Conservation (phyloP, 2,797 vertebrate species). For the Calcarius lapponicus region DNA sequence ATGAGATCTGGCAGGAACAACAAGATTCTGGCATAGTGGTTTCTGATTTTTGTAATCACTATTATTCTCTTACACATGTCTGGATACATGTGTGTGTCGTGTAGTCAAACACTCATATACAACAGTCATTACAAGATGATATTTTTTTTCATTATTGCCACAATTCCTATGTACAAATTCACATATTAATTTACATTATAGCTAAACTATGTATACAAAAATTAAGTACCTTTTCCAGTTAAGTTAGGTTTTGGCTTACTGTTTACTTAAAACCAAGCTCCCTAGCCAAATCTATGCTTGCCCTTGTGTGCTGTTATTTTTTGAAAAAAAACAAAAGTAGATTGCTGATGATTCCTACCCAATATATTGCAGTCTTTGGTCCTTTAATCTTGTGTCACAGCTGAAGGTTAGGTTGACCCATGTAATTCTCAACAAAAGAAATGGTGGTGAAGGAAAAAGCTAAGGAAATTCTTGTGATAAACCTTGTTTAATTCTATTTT, state of each 20-base stretch:
- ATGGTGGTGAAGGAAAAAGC: not conserved
- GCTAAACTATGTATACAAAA: not conserved
- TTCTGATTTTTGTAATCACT: not conserved
- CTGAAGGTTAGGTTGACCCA: constrained; percentile 62
- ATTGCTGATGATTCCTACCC: not conserved
- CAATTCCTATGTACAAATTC: not conserved
- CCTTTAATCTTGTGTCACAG: constrained; percentile 59
- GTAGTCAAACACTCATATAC: not conserved
- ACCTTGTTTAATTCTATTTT: constrained; percentile 70
- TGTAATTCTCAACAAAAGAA: constrained; percentile 55
- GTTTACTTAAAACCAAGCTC: not conserved
- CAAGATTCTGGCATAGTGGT: not conserved
- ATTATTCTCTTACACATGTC: rapidly evolving
- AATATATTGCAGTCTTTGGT: constrained; percentile 33
- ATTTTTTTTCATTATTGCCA: not conserved
- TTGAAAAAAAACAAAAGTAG: not conserved
- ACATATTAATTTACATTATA: not conserved
- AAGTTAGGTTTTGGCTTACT: not conserved
- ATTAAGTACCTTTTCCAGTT: not conserved
- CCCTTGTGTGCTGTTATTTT: not conserved
- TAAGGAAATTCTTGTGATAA: constrained; percentile 62
- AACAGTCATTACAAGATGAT: not conserved
- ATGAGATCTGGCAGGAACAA: not conserved
- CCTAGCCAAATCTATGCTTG: not conserved
- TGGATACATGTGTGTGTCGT: not conserved